phyloP scores from a whole-genome alignment of 2,797 vertebrate genomes.

The Sebastes jordani region DNA sequence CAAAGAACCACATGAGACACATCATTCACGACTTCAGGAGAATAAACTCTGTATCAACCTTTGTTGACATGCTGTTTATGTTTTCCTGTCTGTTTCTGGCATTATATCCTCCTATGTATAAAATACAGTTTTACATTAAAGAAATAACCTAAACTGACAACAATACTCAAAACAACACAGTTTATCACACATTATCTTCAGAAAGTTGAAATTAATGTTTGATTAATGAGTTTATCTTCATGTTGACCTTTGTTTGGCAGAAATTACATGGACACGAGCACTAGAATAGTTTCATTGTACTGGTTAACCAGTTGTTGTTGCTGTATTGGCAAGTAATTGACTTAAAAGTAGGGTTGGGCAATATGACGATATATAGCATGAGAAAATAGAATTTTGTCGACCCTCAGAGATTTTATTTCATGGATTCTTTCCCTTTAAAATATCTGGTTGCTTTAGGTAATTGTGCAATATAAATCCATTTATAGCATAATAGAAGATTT shows the following conservation, averaged over 20 bases:
- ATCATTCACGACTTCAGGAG: background rate
- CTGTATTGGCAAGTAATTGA: background rate
- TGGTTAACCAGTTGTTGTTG: background rate
- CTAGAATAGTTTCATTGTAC: background rate
- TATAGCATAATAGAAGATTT: background rate
- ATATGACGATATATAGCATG: background rate
- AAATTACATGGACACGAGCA: background rate
- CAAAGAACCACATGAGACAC: constrained; percentile 6
- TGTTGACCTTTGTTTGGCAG: background rate
- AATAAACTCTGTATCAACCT: background rate
- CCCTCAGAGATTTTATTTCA: background rate
- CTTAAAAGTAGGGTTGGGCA: background rate
- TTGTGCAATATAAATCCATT: background rate
- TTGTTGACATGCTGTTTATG: background rate
- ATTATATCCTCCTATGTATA: background rate
- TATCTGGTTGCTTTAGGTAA: background rate
- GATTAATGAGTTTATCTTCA: background rate
- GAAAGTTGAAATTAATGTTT: background rate
- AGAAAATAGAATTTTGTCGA: background rate
- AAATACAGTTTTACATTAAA: background rate
- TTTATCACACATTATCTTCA: constrained; percentile 2
- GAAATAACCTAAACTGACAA: background rate
- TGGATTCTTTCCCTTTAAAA: background rate
- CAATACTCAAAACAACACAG: background rate
- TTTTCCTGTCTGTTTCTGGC: background rate